Evolutionary conservation across 2,888 invertebrate species (phyloP), one percentile per base, ranked within the genome.

Genomic region (Eucera pruinosa): DNA sequence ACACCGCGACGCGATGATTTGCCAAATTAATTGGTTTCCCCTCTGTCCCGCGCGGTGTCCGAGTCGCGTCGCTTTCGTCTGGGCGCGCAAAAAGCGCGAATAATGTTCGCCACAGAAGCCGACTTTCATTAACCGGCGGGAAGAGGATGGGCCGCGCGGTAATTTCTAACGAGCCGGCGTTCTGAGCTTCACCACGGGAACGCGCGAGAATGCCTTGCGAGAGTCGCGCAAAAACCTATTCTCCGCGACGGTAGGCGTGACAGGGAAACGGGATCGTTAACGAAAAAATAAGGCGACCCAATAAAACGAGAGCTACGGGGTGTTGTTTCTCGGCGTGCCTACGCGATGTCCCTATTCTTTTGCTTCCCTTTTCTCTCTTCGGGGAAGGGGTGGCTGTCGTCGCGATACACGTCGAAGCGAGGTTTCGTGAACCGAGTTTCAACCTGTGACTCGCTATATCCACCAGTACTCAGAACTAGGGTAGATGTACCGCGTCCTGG

Each of bases 1-100:
- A 89, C 89, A 89, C 87, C 86, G 84, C 72, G 86, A 86, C 81
- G 86, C 86, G 89, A 89, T 89, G 88, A 89, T 89, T 88, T 85
- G 89, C 86, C 85, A 85, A 88, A 89, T 89, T 88, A 89, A 89
- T 89, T 89, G 88, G 82, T 84, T 87, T 81, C 70, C 61, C 11
- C 69, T 50, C 25, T 67, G 23, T 25, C 18, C 30, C 41, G 41
- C 36, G 36, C 30, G 43, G 23, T 50, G 33, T 48, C 33, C 23
- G 33, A 20, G 45, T 9, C 45, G 2, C 41, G 6, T 13, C n/a
- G n/a, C 43, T 48, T 48, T 57, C 45, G 66, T 47, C 57, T 9
- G 36, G 65, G 18, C 36, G 54, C 54, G 80, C 78, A 82, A 85
- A 87, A 87, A 86, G 80, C 80, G 79, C 78, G 86, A 86, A 86